phyloP scores from a whole-genome alignment of 2,113 vertebrate species.

The Zosterops borbonicus region DNA sequence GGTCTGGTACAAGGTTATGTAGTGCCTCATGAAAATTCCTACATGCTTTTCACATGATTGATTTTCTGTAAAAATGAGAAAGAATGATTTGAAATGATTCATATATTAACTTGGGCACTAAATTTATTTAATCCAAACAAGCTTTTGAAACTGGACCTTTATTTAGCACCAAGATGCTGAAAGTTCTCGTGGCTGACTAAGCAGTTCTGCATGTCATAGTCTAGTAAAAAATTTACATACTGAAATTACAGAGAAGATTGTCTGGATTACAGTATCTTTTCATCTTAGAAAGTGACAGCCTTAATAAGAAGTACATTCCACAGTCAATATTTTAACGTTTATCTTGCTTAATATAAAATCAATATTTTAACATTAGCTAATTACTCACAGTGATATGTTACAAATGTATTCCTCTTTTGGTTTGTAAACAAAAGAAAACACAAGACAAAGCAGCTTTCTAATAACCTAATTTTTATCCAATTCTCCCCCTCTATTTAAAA shows the following conservation, averaged over 20 bases:
- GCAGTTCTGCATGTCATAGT: background rate
- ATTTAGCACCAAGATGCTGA: background rate
- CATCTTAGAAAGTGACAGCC: conserved; percentile 28
- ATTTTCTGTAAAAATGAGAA: conserved; percentile 17
- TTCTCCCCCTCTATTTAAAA: background rate
- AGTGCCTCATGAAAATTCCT: background rate
- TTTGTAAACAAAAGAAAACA: background rate
- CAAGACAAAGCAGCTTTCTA: background rate
- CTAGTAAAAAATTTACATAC: background rate
- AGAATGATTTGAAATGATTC: background rate
- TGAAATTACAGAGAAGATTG: background rate
- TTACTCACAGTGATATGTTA: conserved; percentile 49
- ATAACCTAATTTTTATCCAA: background rate
- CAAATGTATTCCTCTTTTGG: conserved; percentile 2
- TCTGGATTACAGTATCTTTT: background rate
- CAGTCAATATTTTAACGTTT: conserved; percentile 49
- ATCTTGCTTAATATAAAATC: conserved; percentile 69
- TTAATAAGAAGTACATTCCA: conserved; percentile 51
- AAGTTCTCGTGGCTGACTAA: background rate
- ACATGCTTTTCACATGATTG: background rate
- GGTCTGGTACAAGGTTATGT: background rate
- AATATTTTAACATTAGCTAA: conserved; percentile 62
- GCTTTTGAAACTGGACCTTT: background rate
- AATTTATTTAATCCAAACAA: conserved; percentile 9
- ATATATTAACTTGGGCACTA: background rate